Conservation (phyloP, 37 sponge, comb jelly and placozoan genomes). For the Lycopodina hypogea region DNA sequence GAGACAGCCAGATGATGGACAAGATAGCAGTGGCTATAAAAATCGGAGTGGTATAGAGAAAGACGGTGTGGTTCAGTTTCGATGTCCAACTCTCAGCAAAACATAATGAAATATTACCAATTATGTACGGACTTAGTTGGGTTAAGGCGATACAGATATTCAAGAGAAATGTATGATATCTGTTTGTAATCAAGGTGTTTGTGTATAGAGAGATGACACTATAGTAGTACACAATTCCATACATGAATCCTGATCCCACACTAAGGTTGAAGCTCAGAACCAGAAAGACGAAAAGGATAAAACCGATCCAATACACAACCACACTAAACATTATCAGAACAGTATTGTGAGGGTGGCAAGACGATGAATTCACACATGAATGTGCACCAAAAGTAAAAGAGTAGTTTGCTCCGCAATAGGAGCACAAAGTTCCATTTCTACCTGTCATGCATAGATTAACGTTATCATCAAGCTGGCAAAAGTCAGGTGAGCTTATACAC, state of each 20-base stretch:
- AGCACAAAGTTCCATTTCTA: slow-evolving; percentile 16
- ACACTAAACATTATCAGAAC: background rate
- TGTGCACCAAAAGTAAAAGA: slow-evolving; percentile 21
- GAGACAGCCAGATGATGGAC: slow-evolving; percentile 2
- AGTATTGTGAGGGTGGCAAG: background rate
- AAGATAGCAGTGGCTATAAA: background rate
- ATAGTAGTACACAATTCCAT: slow-evolving; percentile 50
- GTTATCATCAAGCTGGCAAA: background rate
- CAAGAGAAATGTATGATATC: background rate
- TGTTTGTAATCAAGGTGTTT: background rate
- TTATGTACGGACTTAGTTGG: slow-evolving; percentile 29
- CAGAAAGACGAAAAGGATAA: slow-evolving; percentile 1
- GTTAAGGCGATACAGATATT: slow-evolving; percentile 5
- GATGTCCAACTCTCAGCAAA: background rate
- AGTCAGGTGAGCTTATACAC: background rate
- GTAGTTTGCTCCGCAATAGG: slow-evolving; percentile 8
- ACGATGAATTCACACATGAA: background rate
- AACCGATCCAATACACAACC: slow-evolving; percentile 10
- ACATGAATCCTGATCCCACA: slow-evolving; percentile 40
- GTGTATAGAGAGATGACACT: slow-evolving; percentile 29
- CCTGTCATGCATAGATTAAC: slow-evolving; percentile 13
- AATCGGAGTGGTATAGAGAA: background rate
- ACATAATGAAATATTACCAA: slow-evolving; percentile 18
- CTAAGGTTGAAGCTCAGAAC: slow-evolving; percentile 14
- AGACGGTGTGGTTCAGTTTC: background rate